A percentile compares a stretch with the other conserved stretches of the same genome.
These are phyloP conservation scores for Columba livia DNA, from an alignment of 2,113 vertebrate genomes.

Conservation along the genomic window DNA sequence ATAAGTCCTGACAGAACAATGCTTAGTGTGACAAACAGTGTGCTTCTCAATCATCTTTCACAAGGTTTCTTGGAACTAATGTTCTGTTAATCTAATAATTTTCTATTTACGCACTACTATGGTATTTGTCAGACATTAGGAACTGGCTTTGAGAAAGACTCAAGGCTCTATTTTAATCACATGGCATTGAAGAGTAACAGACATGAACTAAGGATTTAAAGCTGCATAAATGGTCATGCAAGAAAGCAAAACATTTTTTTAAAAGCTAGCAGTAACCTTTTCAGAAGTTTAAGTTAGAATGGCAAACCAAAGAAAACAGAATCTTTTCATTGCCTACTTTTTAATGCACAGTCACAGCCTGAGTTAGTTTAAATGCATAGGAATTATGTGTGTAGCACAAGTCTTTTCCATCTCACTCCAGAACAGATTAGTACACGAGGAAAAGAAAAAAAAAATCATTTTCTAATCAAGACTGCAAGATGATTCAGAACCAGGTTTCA, in stretches of 20 bases:
- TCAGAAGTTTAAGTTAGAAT: slow-evolving; percentile 11
- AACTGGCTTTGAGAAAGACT: not conserved
- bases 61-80: not conserved
- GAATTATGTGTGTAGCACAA: not conserved
- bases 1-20: not conserved
- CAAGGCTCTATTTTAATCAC: not conserved
- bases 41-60: not conserved
- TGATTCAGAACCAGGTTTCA: not conserved
- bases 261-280: not conserved
- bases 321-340: not conserved
- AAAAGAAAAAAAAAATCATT: not conserved
- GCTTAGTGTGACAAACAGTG: not conserved
- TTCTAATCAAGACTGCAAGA: slow-evolving; percentile 5
- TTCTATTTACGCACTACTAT: not conserved
- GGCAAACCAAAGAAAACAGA: not conserved
- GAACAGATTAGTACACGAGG: not conserved
- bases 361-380: not conserved
- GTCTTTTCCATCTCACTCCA: not conserved
- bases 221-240: not conserved
- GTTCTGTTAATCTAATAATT: not conserved
- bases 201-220: not conserved
- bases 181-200: not conserved
- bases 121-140: not conserved
- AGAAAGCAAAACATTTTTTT: not conserved
- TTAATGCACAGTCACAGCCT: not conserved